Base-by-base conservation (phyloP, 2,113 vertebrate genomes). In the Muntiacus muntjak region DNA sequence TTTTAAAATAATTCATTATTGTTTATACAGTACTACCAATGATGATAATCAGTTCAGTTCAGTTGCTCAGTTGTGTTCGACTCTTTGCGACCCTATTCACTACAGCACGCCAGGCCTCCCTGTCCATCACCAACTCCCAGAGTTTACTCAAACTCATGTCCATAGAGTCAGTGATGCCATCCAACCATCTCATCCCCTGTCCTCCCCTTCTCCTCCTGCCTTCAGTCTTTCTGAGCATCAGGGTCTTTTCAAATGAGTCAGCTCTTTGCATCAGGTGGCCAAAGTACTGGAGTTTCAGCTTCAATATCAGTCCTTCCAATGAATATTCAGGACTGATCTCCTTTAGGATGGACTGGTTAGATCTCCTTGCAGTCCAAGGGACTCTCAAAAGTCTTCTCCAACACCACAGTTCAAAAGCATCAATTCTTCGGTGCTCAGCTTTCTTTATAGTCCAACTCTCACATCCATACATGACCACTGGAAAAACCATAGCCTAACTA, bases 51-150 rank as follows among this genome's bases (percentile, higher is more conserved):
- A 71, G 17, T 36, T 54, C 52, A 19, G 19, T 71, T 71, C 67
- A 23, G n/a, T 36, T 2, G 0, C 67, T 71, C 67, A 71, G 67
- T 71, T 0, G 2, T 71, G n/a, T 71, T 19, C 0, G 0, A 23
- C 9, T 71, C 0, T 23, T 36, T 23, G 67, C 0, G 2, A 36
- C 9, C 5, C 64, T 19, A 36, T 36, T 2, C 2, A 71, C n/a
- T 23, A 2, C 17, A 71, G 67, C 67, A 40, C 1, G 0, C 67
- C 9, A 40, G n/a, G 67, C 67, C 67, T 23, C 67, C 19, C 2
- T 71, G n/a, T 23, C 67, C 67, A 23, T 71, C 67, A 12, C 67
- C 4, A 71, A 12, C n/a, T 36, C 67, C 4, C 2, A 4, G 67
- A 71, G 9, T 12, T 2, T 23, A 40, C n/a, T 71, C 67, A 40